Evolutionary conservation across 2,113 vertebrate species (phyloP).

Genomic region (Urocynchramus pylzowi): DNA sequence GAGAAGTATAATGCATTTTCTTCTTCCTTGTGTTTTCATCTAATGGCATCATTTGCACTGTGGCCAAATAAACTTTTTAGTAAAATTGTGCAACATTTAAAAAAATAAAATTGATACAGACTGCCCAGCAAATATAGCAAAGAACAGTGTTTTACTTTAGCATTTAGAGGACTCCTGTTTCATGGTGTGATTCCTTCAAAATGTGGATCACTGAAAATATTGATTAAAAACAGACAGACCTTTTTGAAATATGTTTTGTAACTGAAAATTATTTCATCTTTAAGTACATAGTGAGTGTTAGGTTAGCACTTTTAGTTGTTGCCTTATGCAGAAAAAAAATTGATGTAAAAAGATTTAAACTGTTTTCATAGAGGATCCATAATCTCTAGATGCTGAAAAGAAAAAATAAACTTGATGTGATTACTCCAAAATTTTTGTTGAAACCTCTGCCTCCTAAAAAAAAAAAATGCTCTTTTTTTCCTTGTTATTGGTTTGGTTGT

Average conservation of each 20-base stretch:
- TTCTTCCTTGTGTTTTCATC: not conserved
- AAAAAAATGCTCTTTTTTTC: not conserved
- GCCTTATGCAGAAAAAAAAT: not conserved
- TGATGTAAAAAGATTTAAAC: not conserved
- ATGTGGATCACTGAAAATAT: not conserved
- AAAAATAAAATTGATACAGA: not conserved
- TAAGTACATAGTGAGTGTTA: not conserved
- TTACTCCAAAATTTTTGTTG: not conserved
- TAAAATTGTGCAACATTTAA: not conserved
- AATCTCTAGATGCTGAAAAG: not conserved
- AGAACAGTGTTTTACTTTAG: not conserved
- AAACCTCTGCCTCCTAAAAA: not conserved
- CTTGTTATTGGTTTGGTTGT: not conserved
- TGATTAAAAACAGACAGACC: not conserved
- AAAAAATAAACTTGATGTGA: not conserved
- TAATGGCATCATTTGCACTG: not conserved
- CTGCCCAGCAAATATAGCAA: not conserved
- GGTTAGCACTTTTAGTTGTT: not conserved
- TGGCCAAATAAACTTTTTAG: not conserved
- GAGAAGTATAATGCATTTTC: not conserved
- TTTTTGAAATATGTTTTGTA: not conserved
- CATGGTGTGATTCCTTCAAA: not conserved
- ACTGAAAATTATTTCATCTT: not conserved
- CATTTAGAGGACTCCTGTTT: not conserved
- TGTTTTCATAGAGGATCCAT: not conserved